These are phyloP conservation scores for Garra rufa DNA, from an alignment of 2,113 vertebrate species.

Conservation along the genomic window DNA sequence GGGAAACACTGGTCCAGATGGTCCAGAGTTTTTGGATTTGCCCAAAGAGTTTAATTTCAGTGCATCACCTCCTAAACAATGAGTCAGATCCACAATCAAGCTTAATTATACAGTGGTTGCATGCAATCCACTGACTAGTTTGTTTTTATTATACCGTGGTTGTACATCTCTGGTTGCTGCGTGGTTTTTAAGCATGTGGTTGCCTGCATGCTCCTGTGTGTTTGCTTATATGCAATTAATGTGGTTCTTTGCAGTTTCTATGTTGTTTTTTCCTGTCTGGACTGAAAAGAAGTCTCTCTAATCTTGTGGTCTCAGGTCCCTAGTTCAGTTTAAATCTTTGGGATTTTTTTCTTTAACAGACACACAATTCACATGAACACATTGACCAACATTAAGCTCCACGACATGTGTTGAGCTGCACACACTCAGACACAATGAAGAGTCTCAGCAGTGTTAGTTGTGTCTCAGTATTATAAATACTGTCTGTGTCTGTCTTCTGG, in stretches of 20 bases:
- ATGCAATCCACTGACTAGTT: background rate
- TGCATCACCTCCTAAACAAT: background rate
- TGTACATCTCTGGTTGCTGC: background rate
- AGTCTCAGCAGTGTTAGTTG: background rate
- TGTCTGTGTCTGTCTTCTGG: background rate
- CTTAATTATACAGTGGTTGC: background rate
- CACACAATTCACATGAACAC: background rate
- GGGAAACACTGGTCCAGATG: background rate
- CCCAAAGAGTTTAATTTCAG: background rate
- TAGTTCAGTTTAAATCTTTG: no score
- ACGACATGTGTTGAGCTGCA: background rate
- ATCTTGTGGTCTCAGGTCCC: background rate
- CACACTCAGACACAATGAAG: background rate
- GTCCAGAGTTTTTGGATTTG: background rate
- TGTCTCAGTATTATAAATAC: background rate
- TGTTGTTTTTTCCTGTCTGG: background rate
- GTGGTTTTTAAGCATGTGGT: no score
- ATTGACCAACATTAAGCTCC: background rate
- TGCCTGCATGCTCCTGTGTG: background rate
- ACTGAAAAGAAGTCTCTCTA: background rate
- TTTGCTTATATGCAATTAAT: background rate
- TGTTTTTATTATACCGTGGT: background rate
- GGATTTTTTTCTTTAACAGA: background rate
- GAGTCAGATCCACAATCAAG: background rate
- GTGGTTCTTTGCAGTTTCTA: background rate